Conservation (phyloP, 2,888 invertebrate species). For the Drosophila rubida region DNA sequence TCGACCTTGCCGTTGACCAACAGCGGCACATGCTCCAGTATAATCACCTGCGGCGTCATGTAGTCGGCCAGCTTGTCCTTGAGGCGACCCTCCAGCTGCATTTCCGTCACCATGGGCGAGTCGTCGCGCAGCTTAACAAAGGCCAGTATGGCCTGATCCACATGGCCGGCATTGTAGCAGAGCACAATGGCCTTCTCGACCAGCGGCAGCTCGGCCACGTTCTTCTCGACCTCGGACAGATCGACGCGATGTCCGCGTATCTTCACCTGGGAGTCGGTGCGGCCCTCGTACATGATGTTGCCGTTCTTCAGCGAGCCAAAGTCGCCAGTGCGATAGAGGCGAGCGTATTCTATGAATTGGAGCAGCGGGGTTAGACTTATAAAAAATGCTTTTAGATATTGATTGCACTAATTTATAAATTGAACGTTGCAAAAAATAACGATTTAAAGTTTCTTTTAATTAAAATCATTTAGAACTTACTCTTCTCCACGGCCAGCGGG, state of each 20-base stretch:
- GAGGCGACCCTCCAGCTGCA: conserved; percentile 88
- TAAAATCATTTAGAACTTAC: conserved; percentile 79
- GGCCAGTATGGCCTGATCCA: conserved; percentile 90
- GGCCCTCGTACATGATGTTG: conserved; percentile 90
- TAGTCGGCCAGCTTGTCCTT: conserved; percentile 89
- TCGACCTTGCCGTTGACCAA: conserved; percentile 95
- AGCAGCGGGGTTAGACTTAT: too few relatives aligned
- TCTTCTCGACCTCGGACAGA: conserved; percentile 92
- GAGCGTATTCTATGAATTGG: conserved; percentile 87
- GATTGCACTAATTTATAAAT: too few relatives aligned
- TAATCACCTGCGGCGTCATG: conserved; percentile 92
- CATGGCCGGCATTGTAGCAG: conserved; percentile 91
- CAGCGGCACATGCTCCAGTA: conserved; percentile 91
- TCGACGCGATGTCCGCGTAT: conserved; percentile 95
- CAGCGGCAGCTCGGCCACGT: conserved; percentile 87
- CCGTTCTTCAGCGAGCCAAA: conserved; percentile 89
- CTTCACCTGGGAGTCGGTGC: conserved; percentile 94
- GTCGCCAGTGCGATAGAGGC: conserved; percentile 94
- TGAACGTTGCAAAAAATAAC: too few relatives aligned
- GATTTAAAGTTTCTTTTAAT: too few relatives aligned
- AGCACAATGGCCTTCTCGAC: conserved; percentile 92
- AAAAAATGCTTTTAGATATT: too few relatives aligned
- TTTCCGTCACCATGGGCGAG: conserved; percentile 85
- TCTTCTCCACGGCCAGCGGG: conserved; percentile 89
- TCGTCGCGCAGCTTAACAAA: conserved; percentile 87